These are phyloP conservation scores for Eurois occulta DNA, from an alignment of 2,888 invertebrate species.

Conservation along the genomic window DNA sequence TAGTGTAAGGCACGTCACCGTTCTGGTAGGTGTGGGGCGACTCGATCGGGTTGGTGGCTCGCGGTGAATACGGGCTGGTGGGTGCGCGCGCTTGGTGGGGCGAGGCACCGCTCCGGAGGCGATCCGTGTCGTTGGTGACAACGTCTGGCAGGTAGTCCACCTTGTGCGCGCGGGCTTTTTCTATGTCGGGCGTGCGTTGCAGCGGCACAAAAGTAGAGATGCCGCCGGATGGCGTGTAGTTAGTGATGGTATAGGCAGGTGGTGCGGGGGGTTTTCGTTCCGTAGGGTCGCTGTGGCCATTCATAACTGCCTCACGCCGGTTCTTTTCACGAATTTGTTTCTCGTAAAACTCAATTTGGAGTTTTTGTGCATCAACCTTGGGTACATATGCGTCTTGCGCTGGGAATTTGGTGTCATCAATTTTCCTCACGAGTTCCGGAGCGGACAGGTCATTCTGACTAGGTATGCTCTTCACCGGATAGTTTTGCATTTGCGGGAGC, in stretches of 20 bases:
- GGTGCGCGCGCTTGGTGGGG: constrained; percentile 64
- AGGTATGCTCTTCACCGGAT: constrained; percentile 82
- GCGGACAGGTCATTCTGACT: constrained; percentile 85
- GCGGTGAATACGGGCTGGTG: constrained; percentile 70
- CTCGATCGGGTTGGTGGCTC: constrained; percentile 56
- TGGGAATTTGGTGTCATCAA: constrained; percentile 69
- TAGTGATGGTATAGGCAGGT: constrained; percentile 86
- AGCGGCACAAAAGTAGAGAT: constrained; percentile 86
- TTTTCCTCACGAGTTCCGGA: constrained; percentile 83
- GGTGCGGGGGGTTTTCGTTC: constrained; percentile 75
- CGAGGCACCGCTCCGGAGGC: constrained; percentile 66
- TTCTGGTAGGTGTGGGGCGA: constrained; percentile 71
- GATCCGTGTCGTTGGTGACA: constrained; percentile 83
- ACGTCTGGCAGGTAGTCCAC: constrained; percentile 88
- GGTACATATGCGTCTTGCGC: constrained; percentile 61
- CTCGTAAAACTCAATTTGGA: constrained; percentile 89
- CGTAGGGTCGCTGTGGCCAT: constrained; percentile 69
- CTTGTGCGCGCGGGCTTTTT: constrained; percentile 87
- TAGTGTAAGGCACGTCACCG: constrained; percentile 69
- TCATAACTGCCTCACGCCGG: constrained; percentile 74
- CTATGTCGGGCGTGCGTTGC: constrained; percentile 88
- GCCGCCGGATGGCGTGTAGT: constrained; percentile 85
- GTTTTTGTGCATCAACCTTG: constrained; percentile 83
- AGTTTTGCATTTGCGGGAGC: constrained; percentile 73
- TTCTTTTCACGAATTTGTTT: constrained; percentile 85